These are phyloP conservation scores for Oscheius sp. DNA, from an alignment of 2,888 invertebrate genomes.

Conservation along the genomic window DNA sequence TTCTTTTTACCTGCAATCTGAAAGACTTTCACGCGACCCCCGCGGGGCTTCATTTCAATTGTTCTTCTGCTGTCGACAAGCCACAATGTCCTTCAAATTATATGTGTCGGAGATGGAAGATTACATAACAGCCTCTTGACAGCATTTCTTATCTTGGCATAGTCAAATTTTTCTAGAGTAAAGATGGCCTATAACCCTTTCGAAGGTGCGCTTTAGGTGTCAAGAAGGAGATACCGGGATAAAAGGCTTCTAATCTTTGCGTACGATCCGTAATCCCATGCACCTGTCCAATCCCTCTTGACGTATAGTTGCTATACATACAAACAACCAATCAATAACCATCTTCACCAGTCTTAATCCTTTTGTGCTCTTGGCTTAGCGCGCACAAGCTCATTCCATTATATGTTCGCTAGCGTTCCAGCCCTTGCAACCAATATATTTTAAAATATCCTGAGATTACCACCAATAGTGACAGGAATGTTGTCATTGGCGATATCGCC, in stretches of 20 bases:
- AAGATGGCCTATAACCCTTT: background rate
- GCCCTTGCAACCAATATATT: slow-evolving; percentile 1
- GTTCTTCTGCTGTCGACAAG: background rate
- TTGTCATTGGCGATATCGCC: slow-evolving; percentile 6
- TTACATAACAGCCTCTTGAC: no score
- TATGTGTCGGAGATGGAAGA: no score
- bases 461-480: slow-evolving; percentile 7
- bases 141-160: background rate
- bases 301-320: slow-evolving; percentile 2
- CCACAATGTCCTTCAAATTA: no score
- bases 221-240: no score
- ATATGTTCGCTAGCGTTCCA: slow-evolving; percentile 30
- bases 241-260: background rate
- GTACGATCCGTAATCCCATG: background rate
- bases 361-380: slow-evolving; percentile 33
- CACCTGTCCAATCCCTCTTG: slow-evolving; percentile 8
- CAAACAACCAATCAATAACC: slow-evolving; percentile 24
- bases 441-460: background rate
- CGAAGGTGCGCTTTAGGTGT: background rate
- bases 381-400: slow-evolving; percentile 37
- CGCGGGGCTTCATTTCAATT: background rate
- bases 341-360: slow-evolving; percentile 31
- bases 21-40: background rate
- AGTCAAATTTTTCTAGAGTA: background rate
- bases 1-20: slow-evolving; percentile 13